A percentile compares a stretch with the other conserved stretches of the same genome.
Conservation (phyloP, 2,113 vertebrate species). For the Sinocyclocheilus maitianheensis region DNA sequence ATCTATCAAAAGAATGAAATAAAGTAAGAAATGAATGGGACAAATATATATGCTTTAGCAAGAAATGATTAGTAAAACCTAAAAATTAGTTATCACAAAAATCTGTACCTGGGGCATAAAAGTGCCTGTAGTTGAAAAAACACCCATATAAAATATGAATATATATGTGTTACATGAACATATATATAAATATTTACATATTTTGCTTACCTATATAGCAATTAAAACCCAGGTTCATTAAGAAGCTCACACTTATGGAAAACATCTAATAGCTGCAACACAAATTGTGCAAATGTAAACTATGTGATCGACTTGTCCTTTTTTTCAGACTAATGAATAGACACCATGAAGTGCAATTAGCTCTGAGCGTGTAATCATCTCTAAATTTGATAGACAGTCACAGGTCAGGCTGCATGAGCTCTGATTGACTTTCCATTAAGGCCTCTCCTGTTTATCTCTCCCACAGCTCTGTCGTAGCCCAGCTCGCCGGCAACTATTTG, state of each 20-base stretch:
- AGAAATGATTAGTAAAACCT: not conserved
- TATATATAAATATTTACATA: not conserved
- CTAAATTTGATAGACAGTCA: constrained; percentile 44
- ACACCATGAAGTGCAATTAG: constrained; percentile 44
- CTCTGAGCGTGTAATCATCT: constrained; percentile 42
- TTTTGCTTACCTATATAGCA: not conserved
- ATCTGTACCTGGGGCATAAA: not conserved
- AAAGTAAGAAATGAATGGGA: no score
- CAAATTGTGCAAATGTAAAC: not conserved
- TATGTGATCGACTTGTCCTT: not conserved
- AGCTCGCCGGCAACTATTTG: constrained; percentile 9
- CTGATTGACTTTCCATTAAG: constrained; percentile 54
- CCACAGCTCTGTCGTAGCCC: not conserved
- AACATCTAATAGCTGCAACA: not conserved
- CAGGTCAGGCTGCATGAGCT: constrained; percentile 31
- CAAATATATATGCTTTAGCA: no score
- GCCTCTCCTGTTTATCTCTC: constrained; percentile 30
- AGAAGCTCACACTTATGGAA: not conserved
- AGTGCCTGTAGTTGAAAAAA: not conserved
- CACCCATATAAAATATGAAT: not conserved
- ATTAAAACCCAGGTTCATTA: not conserved
- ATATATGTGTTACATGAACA: not conserved
- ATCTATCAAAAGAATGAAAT: no score
- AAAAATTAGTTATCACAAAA: not conserved
- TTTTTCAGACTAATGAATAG: not conserved